Conservation (phyloP, 2,797 vertebrate genomes). For the Neosilurus hyrtlii region DNA sequence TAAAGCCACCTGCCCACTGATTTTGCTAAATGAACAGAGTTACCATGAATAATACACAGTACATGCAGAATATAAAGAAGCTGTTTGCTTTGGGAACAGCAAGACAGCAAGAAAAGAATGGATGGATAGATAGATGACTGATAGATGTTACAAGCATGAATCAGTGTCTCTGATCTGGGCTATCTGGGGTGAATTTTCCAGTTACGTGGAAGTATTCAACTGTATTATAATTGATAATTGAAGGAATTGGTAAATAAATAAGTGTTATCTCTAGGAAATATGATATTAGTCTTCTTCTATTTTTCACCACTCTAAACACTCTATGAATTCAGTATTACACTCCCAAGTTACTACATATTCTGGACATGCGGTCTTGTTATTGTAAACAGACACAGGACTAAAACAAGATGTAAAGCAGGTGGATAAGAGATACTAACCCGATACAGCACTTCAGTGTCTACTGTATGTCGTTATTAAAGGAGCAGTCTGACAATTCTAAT, state of each 20-base stretch:
- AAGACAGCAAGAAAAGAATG: background rate
- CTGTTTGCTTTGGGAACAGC: slow-evolving; percentile 7
- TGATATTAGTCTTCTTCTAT: too few relatives aligned
- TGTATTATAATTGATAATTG: slow-evolving; percentile 4
- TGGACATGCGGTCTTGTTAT: too few relatives aligned
- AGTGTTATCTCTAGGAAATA: too few relatives aligned
- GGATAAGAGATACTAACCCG: too few relatives aligned
- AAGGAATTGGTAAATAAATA: too few relatives aligned
- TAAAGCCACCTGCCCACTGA: slow-evolving; percentile 29
- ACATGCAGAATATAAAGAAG: slow-evolving; percentile 26
- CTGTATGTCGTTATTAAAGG: background rate
- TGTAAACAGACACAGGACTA: too few relatives aligned
- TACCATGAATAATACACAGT: slow-evolving; percentile 35
- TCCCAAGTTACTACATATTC: too few relatives aligned
- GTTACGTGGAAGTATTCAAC: background rate
- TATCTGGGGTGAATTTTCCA: background rate
- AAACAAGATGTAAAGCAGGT: too few relatives aligned
- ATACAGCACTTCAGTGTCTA: background rate
- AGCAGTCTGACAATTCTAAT: background rate
- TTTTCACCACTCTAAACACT: too few relatives aligned
- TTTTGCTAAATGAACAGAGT: slow-evolving; percentile 32
- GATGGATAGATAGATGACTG: background rate
- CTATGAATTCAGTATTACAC: too few relatives aligned
- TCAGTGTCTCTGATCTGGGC: background rate
- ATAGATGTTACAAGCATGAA: background rate